Conservation (phyloP, 2,888 invertebrate species). For the Drosophila quinaria region DNA sequence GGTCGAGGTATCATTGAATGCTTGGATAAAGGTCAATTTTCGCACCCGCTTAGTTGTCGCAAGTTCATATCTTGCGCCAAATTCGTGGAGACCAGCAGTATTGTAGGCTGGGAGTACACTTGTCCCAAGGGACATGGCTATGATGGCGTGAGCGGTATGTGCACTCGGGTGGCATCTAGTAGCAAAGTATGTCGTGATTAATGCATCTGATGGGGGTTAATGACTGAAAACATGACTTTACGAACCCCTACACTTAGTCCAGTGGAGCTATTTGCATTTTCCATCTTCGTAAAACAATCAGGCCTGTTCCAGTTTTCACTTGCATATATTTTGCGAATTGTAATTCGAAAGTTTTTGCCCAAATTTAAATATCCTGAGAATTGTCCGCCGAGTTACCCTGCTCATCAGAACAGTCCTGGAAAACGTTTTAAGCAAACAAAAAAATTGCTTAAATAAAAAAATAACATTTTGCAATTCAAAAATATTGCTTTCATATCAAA, state of each 20-base stretch:
- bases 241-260: background rate
- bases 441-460: too few relatives aligned
- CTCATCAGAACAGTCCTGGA: too few relatives aligned
- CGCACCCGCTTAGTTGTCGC: constrained; percentile 95
- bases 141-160: constrained; percentile 95
- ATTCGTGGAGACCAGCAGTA: constrained; percentile 92
- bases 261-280: constrained; percentile 12
- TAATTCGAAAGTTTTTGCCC: too few relatives aligned
- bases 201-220: constrained; percentile 13
- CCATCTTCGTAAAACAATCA: background rate
- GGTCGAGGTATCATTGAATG: constrained; percentile 93
- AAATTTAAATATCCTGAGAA: too few relatives aligned
- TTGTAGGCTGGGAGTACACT: constrained; percentile 95
- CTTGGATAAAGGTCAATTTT: constrained; percentile 95
- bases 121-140: constrained; percentile 95
- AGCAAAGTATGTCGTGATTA: constrained; percentile 90
- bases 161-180: constrained; percentile 92
- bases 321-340: too few relatives aligned
- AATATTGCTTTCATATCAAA: too few relatives aligned
- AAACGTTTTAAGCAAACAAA: too few relatives aligned
- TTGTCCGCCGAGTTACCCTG: too few relatives aligned
- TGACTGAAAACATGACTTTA: background rate
- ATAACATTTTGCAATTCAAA: too few relatives aligned
- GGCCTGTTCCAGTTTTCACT: too few relatives aligned
- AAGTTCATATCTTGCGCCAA: constrained; percentile 96